phyloP scores from a whole-genome alignment of 2,888 invertebrate species.

The Ophioninae sp. region DNA sequence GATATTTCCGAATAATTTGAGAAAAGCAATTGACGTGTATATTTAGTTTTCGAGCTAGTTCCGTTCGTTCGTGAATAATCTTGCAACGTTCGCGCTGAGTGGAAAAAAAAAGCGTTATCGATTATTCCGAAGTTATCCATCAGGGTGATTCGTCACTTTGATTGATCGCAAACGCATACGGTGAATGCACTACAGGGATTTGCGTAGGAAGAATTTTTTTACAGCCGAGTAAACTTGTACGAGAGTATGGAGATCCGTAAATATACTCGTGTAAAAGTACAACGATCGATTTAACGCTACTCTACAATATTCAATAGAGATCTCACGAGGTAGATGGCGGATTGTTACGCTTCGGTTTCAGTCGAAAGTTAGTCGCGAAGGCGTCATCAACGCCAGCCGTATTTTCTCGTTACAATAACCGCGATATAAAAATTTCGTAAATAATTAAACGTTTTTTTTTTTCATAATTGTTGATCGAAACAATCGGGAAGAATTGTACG shows the following conservation, averaged over 20 bases:
- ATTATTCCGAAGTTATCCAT: slow-evolving; percentile 14
- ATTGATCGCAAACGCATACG: slow-evolving; percentile 25
- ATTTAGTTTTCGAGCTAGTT: neutral
- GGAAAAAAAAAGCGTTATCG: slow-evolving; percentile 9
- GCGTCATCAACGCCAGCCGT: neutral
- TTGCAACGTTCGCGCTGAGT: neutral
- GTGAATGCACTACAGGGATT: slow-evolving; percentile 40
- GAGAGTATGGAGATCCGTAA: slow-evolving; percentile 1
- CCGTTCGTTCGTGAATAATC: neutral
- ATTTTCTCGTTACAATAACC: neutral
- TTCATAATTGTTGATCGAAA: neutral
- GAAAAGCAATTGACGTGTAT: neutral
- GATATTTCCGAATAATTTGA: neutral
- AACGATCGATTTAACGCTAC: slow-evolving; percentile 24
- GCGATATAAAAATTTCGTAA: neutral
- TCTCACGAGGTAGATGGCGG: neutral
- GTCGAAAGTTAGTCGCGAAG: neutral
- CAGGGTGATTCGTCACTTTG: slow-evolving; percentile 9
- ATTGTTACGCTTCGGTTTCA: neutral
- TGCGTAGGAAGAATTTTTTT: slow-evolving; percentile 27
- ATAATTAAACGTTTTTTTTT: neutral
- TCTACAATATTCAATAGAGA: slow-evolving; percentile 14
- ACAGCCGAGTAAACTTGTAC: neutral
- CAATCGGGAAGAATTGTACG: slow-evolving; percentile 10
- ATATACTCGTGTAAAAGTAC: slow-evolving; percentile 1